Evolutionary conservation across 2,113 vertebrate genomes (phyloP), one percentile per base, ranked within the genome.

Genomic region (Plectropomus leopardus): DNA sequence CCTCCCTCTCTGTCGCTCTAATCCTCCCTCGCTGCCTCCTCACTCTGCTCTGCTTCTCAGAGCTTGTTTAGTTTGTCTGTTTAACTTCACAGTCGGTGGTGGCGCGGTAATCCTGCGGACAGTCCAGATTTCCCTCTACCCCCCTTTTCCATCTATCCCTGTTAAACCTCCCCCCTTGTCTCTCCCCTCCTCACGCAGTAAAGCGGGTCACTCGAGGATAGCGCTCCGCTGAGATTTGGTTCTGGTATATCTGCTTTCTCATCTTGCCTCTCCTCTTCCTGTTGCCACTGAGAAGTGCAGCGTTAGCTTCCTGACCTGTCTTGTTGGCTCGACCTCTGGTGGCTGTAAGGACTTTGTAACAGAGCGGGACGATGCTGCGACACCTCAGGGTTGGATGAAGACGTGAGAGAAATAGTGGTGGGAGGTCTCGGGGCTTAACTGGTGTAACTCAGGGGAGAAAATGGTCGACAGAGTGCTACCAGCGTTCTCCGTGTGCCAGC

Each of bases 141-240:
- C 30, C 16, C n/a, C 42, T 16, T 6, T 26, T 7, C 15, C 21
- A 8, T 61, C 72, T 34, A 9, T 36, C 70, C 82, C 63, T 4
- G 21, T 68, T 65, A 65, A 30, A n/a, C 67, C 34, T 26, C 51
- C 54, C 17, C 51, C 57, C 54, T 4, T 7, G 24, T 16, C 57
- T 53, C 66, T 28, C 19, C 24, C 30, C 19, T 26, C 32, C 61
- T 59, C n/a, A 15, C 54, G 9, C 64, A 30, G 75, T 47, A 72
- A 83, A 78, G 65, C 63, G 10, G 91, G 84, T 93, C 85, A 85
- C 67, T 68, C 67, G 32, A 80, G 91, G 91, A 88, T 68, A 86
- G 50, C 1, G 28, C 81, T 75, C 64, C 26, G 63, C 44, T 77
- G 57, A 76, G 83, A 86, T 82, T 76, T 70, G 54, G 21, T 82